Evolutionary conservation across 2,113 vertebrate species (phyloP).

Genomic region (Siniperca knerii): DNA sequence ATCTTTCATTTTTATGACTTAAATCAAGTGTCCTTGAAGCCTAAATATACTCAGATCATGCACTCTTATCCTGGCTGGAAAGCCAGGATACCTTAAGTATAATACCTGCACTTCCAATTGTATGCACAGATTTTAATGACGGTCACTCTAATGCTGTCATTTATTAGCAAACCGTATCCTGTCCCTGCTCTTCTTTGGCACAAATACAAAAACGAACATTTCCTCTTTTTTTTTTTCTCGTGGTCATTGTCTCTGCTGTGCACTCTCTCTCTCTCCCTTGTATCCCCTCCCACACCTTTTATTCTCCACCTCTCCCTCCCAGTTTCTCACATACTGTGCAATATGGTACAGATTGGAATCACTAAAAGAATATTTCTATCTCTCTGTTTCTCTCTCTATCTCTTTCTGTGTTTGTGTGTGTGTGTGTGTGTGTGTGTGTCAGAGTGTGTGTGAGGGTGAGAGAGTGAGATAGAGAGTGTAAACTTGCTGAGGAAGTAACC

Average conservation of each 20-base stretch:
- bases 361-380: constrained; percentile 35
- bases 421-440: neutral
- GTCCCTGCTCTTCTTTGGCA: constrained; percentile 32
- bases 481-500: constrained; percentile 57
- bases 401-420: neutral
- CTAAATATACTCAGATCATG: constrained; percentile 67
- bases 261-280: neutral
- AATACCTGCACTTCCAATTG: constrained; percentile 29
- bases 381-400: neutral
- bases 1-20: constrained; percentile 83
- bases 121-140: constrained; percentile 52
- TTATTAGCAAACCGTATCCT: constrained; percentile 39
- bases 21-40: constrained; percentile 82
- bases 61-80: constrained; percentile 50
- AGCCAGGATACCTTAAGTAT: constrained; percentile 49
- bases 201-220: constrained; percentile 10
- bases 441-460: constrained; percentile 3
- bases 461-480: constrained; percentile 4
- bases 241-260: constrained; percentile 21
- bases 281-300: constrained; percentile 24
- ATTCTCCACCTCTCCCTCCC: constrained; percentile 21
- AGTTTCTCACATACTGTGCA: constrained; percentile 60
- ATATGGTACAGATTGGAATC: constrained; percentile 50
- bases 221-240: neutral
- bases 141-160: constrained; percentile 33